Percentiles rank a stretch among this genome's conserved stretches.
These are phyloP conservation scores for Caenorhabditis angaria DNA, from an alignment of 2,888 invertebrate species.

Conservation along the genomic window DNA sequence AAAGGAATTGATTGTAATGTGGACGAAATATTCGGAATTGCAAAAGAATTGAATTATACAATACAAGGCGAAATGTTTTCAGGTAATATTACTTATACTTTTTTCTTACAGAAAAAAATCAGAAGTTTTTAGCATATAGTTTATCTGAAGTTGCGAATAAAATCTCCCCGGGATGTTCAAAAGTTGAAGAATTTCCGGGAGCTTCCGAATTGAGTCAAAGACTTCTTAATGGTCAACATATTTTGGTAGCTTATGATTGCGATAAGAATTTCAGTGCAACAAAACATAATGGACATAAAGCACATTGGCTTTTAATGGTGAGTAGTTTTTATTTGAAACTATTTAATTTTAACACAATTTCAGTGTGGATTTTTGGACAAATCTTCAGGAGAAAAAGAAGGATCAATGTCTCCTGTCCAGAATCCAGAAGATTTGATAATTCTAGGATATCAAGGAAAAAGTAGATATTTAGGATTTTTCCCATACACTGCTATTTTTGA, in stretches of 20 bases:
- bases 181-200: slow-evolving; percentile 33
- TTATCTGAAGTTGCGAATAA: slow-evolving; percentile 43
- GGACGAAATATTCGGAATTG: slow-evolving; percentile 76
- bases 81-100: slow-evolving; percentile 21
- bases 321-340: slow-evolving; percentile 13
- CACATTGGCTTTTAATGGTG: slow-evolving; percentile 68
- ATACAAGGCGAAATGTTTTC: slow-evolving; percentile 85
- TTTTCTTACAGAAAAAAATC: neutral
- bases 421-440: slow-evolving; percentile 21
- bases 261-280: slow-evolving; percentile 66
- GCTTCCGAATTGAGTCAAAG: slow-evolving; percentile 15
- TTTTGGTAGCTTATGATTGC: slow-evolving; percentile 67
- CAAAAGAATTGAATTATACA: slow-evolving; percentile 79
- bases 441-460: slow-evolving; percentile 63
- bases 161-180: slow-evolving; percentile 19
- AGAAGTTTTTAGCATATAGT: slow-evolving; percentile 44
- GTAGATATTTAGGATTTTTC: slow-evolving; percentile 60
- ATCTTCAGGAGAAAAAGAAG: neutral
- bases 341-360: neutral
- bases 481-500: slow-evolving; percentile 37
- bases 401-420: slow-evolving; percentile 3
- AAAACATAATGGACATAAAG: slow-evolving; percentile 51
- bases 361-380: slow-evolving; percentile 31
- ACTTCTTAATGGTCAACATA: slow-evolving; percentile 21
- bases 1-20: slow-evolving; percentile 73